Conservation (phyloP, 2,888 invertebrate genomes). For the Colostygia pectinataria region DNA sequence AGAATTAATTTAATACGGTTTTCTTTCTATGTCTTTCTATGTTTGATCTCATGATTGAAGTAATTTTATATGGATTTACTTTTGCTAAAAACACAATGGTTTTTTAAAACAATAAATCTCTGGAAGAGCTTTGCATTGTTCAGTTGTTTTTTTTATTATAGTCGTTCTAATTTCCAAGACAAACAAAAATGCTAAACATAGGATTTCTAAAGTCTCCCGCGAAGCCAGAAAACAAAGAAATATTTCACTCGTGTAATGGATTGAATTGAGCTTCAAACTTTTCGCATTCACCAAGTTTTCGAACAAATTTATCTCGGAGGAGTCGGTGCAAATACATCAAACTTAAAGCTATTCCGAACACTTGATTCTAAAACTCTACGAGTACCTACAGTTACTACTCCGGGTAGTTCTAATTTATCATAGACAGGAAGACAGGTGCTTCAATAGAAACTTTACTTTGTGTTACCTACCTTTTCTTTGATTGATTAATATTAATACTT, state of each 20-base stretch:
- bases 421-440: no score
- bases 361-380: conserved; percentile 63
- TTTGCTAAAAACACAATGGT: conserved; percentile 2
- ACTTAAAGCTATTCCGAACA: conserved; percentile 78
- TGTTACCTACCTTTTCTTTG: no score
- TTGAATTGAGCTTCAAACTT: conserved; percentile 82
- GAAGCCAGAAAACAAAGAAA: conserved; percentile 80
- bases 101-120: conserved; percentile 6
- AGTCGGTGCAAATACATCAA: conserved; percentile 78
- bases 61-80: neutral
- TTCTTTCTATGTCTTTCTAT: no score
- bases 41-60: no score
- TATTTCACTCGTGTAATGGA: conserved; percentile 82
- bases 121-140: neutral
- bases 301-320: conserved; percentile 81
- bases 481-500: no score
- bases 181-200: conserved; percentile 63
- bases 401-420: conserved; percentile 27
- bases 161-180: conserved; percentile 6
- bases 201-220: conserved; percentile 70
- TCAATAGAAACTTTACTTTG: no score
- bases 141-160: neutral
- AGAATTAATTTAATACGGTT: no score
- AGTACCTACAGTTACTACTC: conserved; percentile 18
- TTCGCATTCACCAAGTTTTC: conserved; percentile 80